Evolutionary conservation across 2,888 invertebrate genomes (phyloP).

Genomic region (Clostera curtula): DNA sequence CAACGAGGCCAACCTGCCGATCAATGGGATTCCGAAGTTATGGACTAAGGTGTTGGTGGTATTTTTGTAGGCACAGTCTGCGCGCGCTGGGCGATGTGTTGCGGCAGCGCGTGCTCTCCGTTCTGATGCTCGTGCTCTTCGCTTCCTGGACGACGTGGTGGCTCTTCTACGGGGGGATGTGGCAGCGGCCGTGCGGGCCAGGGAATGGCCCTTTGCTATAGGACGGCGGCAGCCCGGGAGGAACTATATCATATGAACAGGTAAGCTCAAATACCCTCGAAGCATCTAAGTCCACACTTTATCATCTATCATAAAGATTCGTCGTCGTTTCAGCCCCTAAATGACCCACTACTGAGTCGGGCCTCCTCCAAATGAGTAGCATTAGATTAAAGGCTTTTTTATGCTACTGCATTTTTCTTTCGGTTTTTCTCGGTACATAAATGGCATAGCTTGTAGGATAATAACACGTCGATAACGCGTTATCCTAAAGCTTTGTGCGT

Average conservation of each 20-base stretch:
- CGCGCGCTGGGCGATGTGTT: constrained; percentile 56
- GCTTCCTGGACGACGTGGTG: constrained; percentile 73
- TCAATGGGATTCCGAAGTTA: too few relatives aligned
- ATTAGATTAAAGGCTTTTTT: too few relatives aligned
- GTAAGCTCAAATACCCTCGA: constrained; percentile 8
- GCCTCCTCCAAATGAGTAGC: too few relatives aligned
- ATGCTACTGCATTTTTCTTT: too few relatives aligned
- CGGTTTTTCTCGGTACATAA: too few relatives aligned
- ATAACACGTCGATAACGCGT: too few relatives aligned
- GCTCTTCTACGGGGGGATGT: constrained; percentile 69
- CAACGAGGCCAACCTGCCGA: too few relatives aligned
- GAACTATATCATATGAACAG: constrained; percentile 57
- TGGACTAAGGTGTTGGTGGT: too few relatives aligned
- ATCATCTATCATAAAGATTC: neutral
- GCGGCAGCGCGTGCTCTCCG: constrained; percentile 59
- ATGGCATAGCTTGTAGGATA: too few relatives aligned
- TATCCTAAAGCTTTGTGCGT: too few relatives aligned
- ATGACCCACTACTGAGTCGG: too few relatives aligned
- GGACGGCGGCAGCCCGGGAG: constrained; percentile 42
- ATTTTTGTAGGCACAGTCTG: constrained; percentile 44
- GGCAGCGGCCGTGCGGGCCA: constrained; percentile 40
- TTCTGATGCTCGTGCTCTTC: constrained; percentile 62
- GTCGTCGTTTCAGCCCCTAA: too few relatives aligned
- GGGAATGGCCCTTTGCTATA: constrained; percentile 61
- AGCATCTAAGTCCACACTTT: neutral